Conservation (phyloP, 2,113 vertebrate species). For the Equus przewalskii region DNA sequence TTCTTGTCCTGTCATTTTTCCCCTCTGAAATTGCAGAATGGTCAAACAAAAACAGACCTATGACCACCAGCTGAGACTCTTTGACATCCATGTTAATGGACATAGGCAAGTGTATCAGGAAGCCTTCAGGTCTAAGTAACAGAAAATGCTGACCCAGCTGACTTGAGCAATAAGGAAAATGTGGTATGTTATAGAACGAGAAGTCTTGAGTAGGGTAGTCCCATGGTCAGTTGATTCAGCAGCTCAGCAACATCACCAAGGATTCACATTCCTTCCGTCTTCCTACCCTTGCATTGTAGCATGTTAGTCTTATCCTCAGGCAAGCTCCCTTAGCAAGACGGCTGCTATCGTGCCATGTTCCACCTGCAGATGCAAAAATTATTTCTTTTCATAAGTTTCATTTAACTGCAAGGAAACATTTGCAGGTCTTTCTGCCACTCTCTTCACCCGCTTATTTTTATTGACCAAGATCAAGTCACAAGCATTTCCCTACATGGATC, state of each 20-base stretch:
- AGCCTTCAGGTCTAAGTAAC: not conserved
- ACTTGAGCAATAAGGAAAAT: not conserved
- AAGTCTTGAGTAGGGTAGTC: not conserved
- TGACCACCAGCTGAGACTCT: not conserved
- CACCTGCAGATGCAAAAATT: not conserved
- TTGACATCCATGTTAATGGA: not conserved
- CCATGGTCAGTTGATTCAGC: not conserved
- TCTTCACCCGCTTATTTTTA: not conserved
- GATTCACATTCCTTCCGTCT: not conserved
- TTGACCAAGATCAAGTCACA: not conserved
- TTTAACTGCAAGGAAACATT: not conserved
- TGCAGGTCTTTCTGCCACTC: not conserved
- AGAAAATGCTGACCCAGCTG: not conserved
- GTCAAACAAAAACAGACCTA: not conserved
- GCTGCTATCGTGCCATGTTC: not conserved
- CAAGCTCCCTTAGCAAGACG: not conserved
- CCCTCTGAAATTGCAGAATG: not conserved
- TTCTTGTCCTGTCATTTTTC: not conserved
- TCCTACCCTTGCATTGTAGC: not conserved
- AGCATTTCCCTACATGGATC: not conserved
- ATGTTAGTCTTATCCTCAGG: not conserved
- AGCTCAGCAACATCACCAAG: not conserved
- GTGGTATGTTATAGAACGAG: not conserved
- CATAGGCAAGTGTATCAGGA: not conserved
- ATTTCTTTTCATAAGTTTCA: not conserved